Conservation (phyloP, 2,113 vertebrate genomes). For the Zapus hudsonius region DNA sequence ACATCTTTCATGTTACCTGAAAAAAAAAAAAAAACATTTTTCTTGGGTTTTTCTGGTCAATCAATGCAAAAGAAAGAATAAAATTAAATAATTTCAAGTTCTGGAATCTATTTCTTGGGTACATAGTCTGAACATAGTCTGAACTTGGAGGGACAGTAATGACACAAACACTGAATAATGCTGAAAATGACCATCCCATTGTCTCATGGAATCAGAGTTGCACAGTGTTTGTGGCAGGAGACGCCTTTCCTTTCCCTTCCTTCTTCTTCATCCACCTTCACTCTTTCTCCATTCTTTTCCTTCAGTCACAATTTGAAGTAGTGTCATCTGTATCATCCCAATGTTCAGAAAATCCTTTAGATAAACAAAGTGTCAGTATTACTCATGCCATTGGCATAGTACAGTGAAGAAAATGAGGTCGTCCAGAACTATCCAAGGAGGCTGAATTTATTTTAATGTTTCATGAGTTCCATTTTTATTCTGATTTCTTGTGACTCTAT, state of each 20-base stretch:
- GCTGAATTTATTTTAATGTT: background rate
- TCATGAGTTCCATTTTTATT: background rate
- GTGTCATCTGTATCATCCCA: background rate
- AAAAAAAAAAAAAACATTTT: background rate
- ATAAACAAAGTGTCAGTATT: too few species aligned
- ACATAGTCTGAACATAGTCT: rapidly evolving
- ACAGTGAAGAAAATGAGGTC: background rate
- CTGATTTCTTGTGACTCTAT: background rate
- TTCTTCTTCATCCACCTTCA: too few species aligned
- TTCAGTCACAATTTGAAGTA: background rate
- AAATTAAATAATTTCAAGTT: slow-evolving; percentile 8
- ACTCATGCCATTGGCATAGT: background rate
- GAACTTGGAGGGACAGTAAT: too few species aligned
- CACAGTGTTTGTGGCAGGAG: background rate
- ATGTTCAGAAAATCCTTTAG: background rate
- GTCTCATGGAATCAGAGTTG: background rate
- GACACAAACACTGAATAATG: background rate
- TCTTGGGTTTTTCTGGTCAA: background rate
- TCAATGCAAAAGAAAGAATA: background rate
- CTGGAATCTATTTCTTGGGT: background rate
- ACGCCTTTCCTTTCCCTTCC: background rate
- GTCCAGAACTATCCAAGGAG: background rate
- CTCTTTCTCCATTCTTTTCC: background rate
- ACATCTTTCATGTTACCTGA: background rate
- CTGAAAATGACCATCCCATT: too few species aligned